These are phyloP conservation scores for Brachionus paranguensis DNA, from an alignment of 1,140 invertebrate species.

Conservation along the genomic window DNA sequence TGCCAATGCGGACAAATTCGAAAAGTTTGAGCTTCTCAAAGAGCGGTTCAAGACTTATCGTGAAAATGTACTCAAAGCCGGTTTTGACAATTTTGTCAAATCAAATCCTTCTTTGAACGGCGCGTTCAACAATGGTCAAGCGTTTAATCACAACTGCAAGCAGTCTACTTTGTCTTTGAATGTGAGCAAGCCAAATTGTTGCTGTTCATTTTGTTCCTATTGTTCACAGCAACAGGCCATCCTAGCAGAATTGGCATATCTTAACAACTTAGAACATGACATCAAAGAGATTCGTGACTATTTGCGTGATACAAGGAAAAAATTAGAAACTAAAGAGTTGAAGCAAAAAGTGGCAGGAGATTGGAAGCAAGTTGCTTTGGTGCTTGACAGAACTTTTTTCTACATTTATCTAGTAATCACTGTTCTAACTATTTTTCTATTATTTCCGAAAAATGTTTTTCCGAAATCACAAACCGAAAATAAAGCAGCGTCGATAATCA, in stretches of 20 bases:
- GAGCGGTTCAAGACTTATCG: constrained; percentile 30
- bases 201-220: neutral
- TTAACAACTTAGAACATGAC: constrained; percentile 38
- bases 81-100: constrained; percentile 37
- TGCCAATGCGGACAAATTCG: constrained; percentile 31
- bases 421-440: constrained; percentile 49
- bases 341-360: constrained; percentile 45
- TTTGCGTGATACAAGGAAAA: constrained; percentile 34
- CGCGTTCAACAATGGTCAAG: neutral
- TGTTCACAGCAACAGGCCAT: constrained; percentile 37
- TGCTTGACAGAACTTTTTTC: constrained; percentile 53
- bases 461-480: neutral
- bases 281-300: constrained; percentile 40
- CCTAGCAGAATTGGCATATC: constrained; percentile 18
- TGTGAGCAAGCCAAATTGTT: constrained; percentile 1
- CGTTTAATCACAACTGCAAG: neutral
- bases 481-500: neutral
- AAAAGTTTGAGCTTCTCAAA: constrained; percentile 39
- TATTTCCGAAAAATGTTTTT: constrained; percentile 45
- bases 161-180: neutral
- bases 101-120: constrained; percentile 22
- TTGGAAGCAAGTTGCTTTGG: constrained; percentile 52
- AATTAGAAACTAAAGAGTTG: constrained; percentile 20
- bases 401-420: constrained; percentile 59
- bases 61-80: constrained; percentile 34